Conservation (phyloP, 1,140 invertebrate genomes). For the Aleiodes sp. region DNA sequence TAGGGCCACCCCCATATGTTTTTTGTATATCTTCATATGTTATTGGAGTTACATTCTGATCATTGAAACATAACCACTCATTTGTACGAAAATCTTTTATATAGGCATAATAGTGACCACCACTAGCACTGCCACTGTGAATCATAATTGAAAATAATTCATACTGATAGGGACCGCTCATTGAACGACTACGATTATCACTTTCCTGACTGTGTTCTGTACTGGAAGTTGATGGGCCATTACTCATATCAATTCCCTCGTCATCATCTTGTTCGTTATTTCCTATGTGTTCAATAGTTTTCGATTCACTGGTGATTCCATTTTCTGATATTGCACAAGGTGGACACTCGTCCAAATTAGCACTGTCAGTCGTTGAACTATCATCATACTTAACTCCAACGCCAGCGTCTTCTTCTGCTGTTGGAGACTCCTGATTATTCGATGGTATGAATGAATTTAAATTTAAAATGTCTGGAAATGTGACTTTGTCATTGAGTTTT, state of each 20-base stretch:
- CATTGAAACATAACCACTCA: constrained; percentile 87
- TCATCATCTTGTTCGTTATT: constrained; percentile 63
- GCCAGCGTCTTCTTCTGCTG: constrained; percentile 60
- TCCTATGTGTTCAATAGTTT: constrained; percentile 30
- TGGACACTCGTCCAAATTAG: constrained; percentile 72
- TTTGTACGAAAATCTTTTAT: constrained; percentile 86
- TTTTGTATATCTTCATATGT: constrained; percentile 85
- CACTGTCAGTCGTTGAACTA: constrained; percentile 76
- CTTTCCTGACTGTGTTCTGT: constrained; percentile 58
- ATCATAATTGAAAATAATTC: constrained; percentile 95
- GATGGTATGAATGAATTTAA: constrained; percentile 76
- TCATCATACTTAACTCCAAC: constrained; percentile 70
- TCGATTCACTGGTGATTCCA: not conserved
- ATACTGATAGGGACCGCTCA: constrained; percentile 80
- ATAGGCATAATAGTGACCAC: constrained; percentile 94
- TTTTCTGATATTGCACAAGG: constrained; percentile 47
- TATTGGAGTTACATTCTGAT: constrained; percentile 77
- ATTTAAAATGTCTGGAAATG: constrained; percentile 84
- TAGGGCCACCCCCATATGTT: constrained; percentile 82
- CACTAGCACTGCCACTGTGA: constrained; percentile 90
- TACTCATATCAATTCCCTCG: constrained; percentile 74
- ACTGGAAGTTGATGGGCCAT: constrained; percentile 53
- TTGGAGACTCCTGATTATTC: constrained; percentile 55
- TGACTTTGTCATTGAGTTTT: constrained; percentile 92
- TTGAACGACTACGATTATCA: constrained; percentile 61